These are phyloP conservation scores for Aegithalos caudatus DNA, from an alignment of 2,113 vertebrate genomes.

Conservation along the genomic window DNA sequence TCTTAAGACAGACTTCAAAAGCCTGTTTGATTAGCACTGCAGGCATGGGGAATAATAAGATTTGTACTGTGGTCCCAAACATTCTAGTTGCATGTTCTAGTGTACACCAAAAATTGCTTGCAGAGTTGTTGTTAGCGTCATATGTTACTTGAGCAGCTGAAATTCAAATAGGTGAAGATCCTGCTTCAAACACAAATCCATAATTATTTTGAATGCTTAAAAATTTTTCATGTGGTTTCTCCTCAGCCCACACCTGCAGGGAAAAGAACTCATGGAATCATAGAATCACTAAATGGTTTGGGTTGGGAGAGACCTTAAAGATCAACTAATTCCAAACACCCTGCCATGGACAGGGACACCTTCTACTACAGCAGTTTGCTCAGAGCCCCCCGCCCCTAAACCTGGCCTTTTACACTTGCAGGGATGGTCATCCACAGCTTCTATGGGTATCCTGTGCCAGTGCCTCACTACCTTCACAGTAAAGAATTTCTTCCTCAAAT, in stretches of 20 bases:
- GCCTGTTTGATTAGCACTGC: neutral
- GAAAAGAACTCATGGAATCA: neutral
- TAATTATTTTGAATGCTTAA: neutral
- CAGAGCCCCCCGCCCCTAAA: neutral
- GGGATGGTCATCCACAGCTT: neutral
- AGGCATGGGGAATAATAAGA: neutral
- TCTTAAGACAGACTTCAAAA: neutral
- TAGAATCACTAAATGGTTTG: neutral
- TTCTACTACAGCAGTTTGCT: neutral
- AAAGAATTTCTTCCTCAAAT: neutral
- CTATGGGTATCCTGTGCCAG: neutral
- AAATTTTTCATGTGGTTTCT: neutral
- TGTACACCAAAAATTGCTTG: neutral
- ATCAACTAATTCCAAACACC: neutral
- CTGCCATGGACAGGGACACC: too few relatives aligned
- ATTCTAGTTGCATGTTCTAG: neutral
- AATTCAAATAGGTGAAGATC: neutral
- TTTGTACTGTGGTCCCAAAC: neutral
- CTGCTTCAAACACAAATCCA: neutral
- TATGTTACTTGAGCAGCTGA: neutral
- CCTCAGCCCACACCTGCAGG: neutral
- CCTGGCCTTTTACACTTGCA: neutral
- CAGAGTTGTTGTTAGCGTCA: neutral
- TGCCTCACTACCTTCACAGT: neutral
- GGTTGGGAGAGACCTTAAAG: neutral